These are phyloP conservation scores for Linyphia triangularis DNA, from an alignment of 2,888 invertebrate genomes.

Conservation along the genomic window DNA sequence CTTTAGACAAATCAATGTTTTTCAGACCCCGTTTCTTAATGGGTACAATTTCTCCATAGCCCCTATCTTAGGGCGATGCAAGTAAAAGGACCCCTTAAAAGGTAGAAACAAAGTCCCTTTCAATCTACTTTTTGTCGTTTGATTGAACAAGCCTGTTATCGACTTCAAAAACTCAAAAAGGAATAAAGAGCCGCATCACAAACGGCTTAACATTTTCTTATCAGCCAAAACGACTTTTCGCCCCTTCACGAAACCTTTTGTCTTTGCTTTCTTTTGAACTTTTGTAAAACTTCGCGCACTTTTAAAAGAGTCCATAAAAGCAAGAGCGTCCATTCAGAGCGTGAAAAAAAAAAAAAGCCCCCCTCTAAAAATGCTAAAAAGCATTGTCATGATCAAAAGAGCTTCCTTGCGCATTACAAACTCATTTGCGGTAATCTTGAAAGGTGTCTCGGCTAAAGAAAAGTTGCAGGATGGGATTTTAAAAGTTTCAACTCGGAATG, in stretches of 20 bases:
- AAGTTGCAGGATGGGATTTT: conserved; percentile 71
- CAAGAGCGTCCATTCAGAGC: conserved; percentile 2
- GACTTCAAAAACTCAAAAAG: conserved; percentile 64
- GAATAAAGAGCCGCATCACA: conserved; percentile 44
- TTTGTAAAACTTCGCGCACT: conserved; percentile 49
- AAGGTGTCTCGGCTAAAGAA: too few species aligned
- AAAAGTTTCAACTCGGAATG: conserved; percentile 49
- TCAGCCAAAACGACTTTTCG: conserved; percentile 67
- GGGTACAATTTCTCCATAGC: conserved; percentile 28
- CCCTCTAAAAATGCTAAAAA: conserved; percentile 55
- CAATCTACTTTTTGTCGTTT: conserved; percentile 72
- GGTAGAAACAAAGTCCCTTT: conserved; percentile 66
- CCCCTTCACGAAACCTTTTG: conserved; percentile 33
- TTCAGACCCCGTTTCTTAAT: too few species aligned
- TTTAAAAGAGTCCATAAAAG: conserved; percentile 63
- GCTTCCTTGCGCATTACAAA: conserved; percentile 47
- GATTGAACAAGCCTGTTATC: conserved; percentile 73
- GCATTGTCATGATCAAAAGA: conserved; percentile 70
- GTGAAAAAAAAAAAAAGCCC: background rate
- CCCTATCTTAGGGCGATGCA: conserved; percentile 4
- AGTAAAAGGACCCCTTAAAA: conserved; percentile 21
- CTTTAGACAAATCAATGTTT: too few species aligned
- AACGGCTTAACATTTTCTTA: conserved; percentile 74
- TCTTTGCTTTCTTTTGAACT: conserved; percentile 68
- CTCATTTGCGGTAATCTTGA: conserved; percentile 67